Evolutionary conservation across 2,113 vertebrate species (phyloP), one percentile per base, ranked within the genome.

Genomic region (Hippocampus abdominalis): DNA sequence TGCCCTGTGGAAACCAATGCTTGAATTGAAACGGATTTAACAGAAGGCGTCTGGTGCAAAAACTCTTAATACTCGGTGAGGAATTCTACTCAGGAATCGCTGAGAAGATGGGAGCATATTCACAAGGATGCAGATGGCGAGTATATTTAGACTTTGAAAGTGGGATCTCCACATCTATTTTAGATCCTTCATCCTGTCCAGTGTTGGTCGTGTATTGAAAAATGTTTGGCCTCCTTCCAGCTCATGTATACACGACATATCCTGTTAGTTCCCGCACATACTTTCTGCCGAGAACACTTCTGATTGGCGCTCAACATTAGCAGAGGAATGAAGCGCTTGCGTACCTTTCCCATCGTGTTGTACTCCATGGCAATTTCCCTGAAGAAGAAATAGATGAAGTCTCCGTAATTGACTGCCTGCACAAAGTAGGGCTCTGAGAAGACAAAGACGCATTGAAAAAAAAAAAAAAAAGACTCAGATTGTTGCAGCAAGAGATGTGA

Each of bases 341-440:
- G 93, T 93, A 99, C 97, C 96, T 99, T 99, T 78, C 97, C 97
- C 95, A 99, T 98, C 87, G 93, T 97, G 93, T 98, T 98, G 92
- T 98, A 98, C 74, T 99, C 97, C 89, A 99, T 97, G 0, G 96
- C 97, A 82, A 99, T 99, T 90, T 99, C 97, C 75, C 97, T 94
- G 91, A 96, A 98, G 94, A 99, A 99, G 89, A 99, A 98, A 90
- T 99, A 99, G 90, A 99, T 98, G 80, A 96, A 97, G 84, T 95
- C 93, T 36, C 94, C 93, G 51, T 99, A 98, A 87, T 98, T 89
- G 73, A 99, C 94, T 0, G 97, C 96, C 81, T 98, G 96, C 62
- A 99, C 94, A 81, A 99, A 99, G 84, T 97, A 97, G 0, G 97
- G 97, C 81, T 99, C 97, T 99, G 91, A 40, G 76, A 78, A 70